Conservation (phyloP, 2,113 vertebrate genomes). For the Todiramphus saurophagus region DNA sequence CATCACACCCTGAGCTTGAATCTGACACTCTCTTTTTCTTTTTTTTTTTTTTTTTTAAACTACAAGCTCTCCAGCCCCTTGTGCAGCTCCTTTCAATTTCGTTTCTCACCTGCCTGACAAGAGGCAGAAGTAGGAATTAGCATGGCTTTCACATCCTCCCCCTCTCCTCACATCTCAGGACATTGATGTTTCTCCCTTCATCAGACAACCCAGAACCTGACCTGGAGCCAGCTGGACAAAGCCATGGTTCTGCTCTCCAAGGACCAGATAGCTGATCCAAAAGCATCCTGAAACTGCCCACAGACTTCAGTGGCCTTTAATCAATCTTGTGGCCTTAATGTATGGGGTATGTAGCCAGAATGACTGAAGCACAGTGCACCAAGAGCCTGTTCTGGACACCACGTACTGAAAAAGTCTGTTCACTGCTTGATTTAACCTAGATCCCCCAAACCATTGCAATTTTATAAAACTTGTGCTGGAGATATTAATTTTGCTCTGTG, state of each 20-base stretch:
- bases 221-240: not conserved
- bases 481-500: not conserved
- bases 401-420: not conserved
- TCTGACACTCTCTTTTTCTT: not conserved
- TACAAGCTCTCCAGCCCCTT: not conserved
- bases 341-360: not conserved
- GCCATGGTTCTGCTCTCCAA: not conserved
- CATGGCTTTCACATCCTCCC: constrained; percentile 20
- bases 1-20: not conserved
- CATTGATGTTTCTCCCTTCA: not conserved
- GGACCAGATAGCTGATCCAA: not conserved
- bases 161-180: not conserved
- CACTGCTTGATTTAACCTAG: not conserved
- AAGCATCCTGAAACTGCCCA: not conserved
- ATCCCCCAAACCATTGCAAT: not conserved
- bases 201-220: not conserved
- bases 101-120: constrained; percentile 23
- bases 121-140: constrained; percentile 33
- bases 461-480: not conserved
- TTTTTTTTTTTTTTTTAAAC: not conserved
- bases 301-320: not conserved
- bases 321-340: not conserved
- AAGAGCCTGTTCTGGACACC: not conserved
- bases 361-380: not conserved
- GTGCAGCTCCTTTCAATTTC: not conserved